phyloP scores from a whole-genome alignment of 2,888 invertebrate species.

The Ptilodon capucinus region DNA sequence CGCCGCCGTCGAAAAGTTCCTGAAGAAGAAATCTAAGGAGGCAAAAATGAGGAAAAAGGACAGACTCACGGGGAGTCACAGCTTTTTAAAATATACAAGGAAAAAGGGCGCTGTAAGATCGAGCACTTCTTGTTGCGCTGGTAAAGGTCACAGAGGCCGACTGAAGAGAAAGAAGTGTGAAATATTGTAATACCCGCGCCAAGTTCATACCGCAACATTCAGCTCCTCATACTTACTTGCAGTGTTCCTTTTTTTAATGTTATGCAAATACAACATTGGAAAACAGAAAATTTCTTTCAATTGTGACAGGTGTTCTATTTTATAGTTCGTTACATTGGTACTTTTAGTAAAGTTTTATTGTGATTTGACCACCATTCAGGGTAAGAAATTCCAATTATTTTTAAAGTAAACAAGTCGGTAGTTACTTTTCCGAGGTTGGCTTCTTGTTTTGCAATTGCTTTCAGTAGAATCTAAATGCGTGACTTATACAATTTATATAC shows the following conservation, averaged over 20 bases:
- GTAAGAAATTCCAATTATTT: no score
- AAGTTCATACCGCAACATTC: neutral
- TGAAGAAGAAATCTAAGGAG: constrained; percentile 60
- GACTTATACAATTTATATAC: neutral
- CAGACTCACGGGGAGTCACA: constrained; percentile 48
- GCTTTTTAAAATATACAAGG: constrained; percentile 47
- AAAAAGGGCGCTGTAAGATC: constrained; percentile 40
- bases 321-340: neutral
- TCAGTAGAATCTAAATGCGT: no score
- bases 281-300: neutral
- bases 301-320: neutral
- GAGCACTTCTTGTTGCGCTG: constrained; percentile 53
- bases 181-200: constrained; percentile 34
- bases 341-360: neutral
- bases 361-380: neutral
- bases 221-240: neutral
- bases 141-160: constrained; percentile 66
- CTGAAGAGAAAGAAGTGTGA: constrained; percentile 38
- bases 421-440: no score
- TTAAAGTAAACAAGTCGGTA: no score
- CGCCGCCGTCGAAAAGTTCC: constrained; percentile 45
- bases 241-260: neutral
- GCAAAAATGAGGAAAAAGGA: constrained; percentile 52
- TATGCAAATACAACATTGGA: neutral
- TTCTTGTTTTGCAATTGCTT: no score